These are phyloP conservation scores for Saturnia pavonia DNA, from an alignment of 2,888 invertebrate species.

Conservation along the genomic window DNA sequence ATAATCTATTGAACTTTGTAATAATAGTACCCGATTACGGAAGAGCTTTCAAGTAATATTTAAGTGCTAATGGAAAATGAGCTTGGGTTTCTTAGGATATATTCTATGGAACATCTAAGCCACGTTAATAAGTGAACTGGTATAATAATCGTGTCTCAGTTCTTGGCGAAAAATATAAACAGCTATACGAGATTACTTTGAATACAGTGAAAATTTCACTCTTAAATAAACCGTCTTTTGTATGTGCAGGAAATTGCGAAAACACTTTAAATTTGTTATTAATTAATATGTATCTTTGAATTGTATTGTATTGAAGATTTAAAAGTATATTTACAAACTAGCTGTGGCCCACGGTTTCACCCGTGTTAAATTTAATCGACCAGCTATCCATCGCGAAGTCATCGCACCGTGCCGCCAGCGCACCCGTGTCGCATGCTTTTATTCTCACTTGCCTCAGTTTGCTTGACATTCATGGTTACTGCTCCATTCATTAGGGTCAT, in stretches of 20 bases:
- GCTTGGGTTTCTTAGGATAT: not conserved
- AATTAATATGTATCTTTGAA: constrained; percentile 34
- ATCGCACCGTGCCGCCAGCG: no score
- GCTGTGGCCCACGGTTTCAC: no score
- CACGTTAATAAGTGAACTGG: constrained; percentile 41
- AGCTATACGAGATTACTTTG: constrained; percentile 43
- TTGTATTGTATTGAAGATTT: not conserved
- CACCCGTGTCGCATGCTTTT: no score
- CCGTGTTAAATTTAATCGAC: no score
- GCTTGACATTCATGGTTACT: no score
- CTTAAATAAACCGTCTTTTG: constrained; percentile 23
- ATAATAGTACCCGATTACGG: no score
- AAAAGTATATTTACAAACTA: no score
- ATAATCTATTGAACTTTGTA: no score
- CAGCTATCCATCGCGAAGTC: no score
- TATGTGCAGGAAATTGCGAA: constrained; percentile 40
- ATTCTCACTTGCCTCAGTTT: no score
- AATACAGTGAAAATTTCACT: constrained; percentile 48
- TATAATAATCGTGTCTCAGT: constrained; percentile 34
- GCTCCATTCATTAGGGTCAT: no score
- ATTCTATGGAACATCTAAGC: not conserved
- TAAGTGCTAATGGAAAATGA: not conserved
- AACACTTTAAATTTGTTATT: constrained; percentile 46
- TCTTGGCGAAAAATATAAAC: constrained; percentile 36
- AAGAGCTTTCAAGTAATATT: no score